Conservation (phyloP, 2,888 invertebrate species). For the Dorcus hopei region DNA sequence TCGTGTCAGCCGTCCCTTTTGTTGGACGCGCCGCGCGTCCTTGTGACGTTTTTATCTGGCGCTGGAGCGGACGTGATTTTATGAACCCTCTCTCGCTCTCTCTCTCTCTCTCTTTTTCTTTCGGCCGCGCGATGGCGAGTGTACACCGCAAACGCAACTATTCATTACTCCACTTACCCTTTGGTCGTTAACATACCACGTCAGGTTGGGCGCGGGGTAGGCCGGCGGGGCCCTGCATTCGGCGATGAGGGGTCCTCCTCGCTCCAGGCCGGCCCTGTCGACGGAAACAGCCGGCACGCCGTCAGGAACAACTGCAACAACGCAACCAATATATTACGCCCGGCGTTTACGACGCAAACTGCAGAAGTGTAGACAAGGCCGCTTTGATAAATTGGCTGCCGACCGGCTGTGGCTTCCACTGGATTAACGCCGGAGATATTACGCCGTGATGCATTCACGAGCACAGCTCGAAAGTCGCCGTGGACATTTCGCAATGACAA, state of each 20-base stretch:
- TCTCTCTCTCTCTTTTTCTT: no score
- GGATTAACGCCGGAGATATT: no score
- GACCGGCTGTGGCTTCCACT: background rate
- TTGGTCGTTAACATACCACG: constrained; percentile 64
- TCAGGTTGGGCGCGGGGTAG: constrained; percentile 61
- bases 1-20: no score
- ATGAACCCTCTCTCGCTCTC: no score
- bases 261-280: constrained; percentile 56
- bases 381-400: background rate
- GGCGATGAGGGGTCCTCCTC: constrained; percentile 59
- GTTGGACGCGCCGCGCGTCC: no score
- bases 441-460: no score
- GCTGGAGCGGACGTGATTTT: no score
- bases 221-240: constrained; percentile 61
- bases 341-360: background rate
- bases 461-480: no score
- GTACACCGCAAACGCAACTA: no score
- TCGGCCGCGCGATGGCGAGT: no score
- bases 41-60: no score
- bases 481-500: no score
- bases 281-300: constrained; percentile 58
- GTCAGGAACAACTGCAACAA: constrained; percentile 57
- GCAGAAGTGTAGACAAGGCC: background rate
- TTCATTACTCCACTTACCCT: constrained; percentile 43
- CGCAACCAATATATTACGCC: constrained; percentile 10